Percentiles rank a stretch among this genome's conserved stretches.
phyloP scores from a whole-genome alignment of 1,140 invertebrate genomes.

The Megathymus violae region DNA sequence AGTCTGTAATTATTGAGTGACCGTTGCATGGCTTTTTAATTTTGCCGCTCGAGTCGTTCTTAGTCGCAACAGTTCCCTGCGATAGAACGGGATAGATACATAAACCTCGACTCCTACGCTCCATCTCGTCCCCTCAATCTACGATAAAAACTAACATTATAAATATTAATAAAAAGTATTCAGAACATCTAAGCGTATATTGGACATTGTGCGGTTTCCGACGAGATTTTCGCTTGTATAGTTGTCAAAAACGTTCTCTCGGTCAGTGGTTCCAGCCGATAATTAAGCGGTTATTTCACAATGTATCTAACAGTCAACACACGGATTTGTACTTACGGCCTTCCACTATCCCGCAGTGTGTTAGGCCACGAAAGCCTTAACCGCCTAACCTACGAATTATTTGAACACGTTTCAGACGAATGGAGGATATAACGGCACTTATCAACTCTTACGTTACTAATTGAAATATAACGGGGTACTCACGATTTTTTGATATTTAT shows the following conservation, averaged over 20 bases:
- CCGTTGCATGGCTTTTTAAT: too few relatives aligned
- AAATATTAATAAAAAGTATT: constrained; percentile 63
- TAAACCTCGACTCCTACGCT: not conserved
- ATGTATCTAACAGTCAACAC: constrained; percentile 28
- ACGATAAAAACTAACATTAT: constrained; percentile 51
- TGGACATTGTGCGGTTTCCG: constrained; percentile 62
- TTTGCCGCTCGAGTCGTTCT: too few relatives aligned
- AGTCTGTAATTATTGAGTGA: too few relatives aligned
- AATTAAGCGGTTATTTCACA: constrained; percentile 2
- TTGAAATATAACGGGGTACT: too few relatives aligned
- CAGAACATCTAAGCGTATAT: constrained; percentile 69
- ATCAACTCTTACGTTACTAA: too few relatives aligned
- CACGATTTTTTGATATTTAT: too few relatives aligned
- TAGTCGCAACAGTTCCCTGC: not conserved
- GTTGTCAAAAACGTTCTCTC: constrained; percentile 2
- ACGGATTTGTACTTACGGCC: constrained; percentile 38
- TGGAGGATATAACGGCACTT: constrained; percentile 19
- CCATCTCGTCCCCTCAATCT: not conserved
- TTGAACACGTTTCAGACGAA: constrained; percentile 11
- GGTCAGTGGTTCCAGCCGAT: not conserved
- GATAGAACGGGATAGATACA: not conserved
- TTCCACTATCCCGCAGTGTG: constrained; percentile 2
- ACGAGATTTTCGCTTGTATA: constrained; percentile 38
- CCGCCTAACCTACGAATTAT: constrained; percentile 23
- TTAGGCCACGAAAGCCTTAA: constrained; percentile 30